phyloP scores from a whole-genome alignment of 2,797 vertebrate genomes.

The Ispidina picta region DNA sequence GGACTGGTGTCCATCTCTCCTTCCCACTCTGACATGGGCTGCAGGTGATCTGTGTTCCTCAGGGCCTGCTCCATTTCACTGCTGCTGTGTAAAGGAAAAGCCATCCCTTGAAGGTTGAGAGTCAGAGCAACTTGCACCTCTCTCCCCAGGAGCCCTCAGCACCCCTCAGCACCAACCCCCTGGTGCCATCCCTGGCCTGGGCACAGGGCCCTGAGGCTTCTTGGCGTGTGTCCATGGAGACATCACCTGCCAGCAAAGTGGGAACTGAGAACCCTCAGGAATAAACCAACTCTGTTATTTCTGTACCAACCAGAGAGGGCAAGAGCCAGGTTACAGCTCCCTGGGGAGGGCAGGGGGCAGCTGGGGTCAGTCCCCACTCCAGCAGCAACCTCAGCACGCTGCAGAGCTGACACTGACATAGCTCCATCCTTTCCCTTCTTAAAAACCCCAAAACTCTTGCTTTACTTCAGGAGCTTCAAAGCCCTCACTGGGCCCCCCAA shows the following conservation, averaged over 20 bases:
- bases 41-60: background rate
- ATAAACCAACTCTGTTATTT: background rate
- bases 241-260: background rate
- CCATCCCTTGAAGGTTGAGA: background rate
- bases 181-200: background rate
- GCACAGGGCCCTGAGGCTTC: background rate
- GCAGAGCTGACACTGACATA: accelerated
- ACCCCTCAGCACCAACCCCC: background rate
- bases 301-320: background rate
- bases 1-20: background rate
- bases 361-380: background rate
- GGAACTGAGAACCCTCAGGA: background rate
- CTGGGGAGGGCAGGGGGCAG: accelerated
- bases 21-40: background rate
- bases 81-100: background rate
- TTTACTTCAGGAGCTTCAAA: background rate
- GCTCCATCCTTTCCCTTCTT: background rate
- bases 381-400: background rate
- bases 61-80: background rate
- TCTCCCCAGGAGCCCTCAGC: background rate
- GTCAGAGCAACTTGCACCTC: background rate
- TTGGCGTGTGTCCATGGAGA: background rate
- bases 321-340: background rate
- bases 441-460: background rate
- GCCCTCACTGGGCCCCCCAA: background rate